phyloP scores from a whole-genome alignment of 2,888 invertebrate genomes.

The Bellardia pandia region DNA sequence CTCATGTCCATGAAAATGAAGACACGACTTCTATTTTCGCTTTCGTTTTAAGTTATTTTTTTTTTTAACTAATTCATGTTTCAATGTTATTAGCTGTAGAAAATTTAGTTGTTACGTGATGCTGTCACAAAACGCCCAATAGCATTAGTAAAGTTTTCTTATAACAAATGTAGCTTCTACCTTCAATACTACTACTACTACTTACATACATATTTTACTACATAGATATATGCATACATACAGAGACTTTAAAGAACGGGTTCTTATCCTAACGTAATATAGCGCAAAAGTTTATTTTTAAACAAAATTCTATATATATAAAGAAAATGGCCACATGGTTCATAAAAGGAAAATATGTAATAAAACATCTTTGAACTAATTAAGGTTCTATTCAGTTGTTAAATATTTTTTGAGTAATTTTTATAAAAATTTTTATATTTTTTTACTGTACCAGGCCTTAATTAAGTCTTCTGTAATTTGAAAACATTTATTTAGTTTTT shows the following conservation, averaged over 20 bases:
- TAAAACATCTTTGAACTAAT: no score
- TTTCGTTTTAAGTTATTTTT: slow-evolving; percentile 10
- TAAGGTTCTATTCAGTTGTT: no score
- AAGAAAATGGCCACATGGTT: no score
- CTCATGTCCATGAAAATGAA: slow-evolving; percentile 58
- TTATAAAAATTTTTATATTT: no score
- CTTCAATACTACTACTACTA: slow-evolving; percentile 29
- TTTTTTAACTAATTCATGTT: slow-evolving; percentile 69
- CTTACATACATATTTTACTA: not conserved
- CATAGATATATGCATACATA: not conserved
- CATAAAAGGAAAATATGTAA: no score
- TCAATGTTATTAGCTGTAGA: slow-evolving; percentile 76
- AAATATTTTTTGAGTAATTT: no score
- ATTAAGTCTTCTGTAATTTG: no score
- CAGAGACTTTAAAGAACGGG: slow-evolving; percentile 17
- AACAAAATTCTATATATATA: no score
- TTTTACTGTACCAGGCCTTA: no score
- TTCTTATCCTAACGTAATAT: not conserved
- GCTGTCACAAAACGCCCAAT: slow-evolving; percentile 73
- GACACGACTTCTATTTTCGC: slow-evolving; percentile 51
- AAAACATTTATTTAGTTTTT: no score
- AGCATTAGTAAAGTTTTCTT: slow-evolving; percentile 58
- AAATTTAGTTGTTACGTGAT: slow-evolving; percentile 77
- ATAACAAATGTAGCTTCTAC: slow-evolving; percentile 44
- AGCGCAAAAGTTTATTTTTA: no score